Conservation (phyloP, 2,113 vertebrate genomes). For the Spermophilus dauricus region DNA sequence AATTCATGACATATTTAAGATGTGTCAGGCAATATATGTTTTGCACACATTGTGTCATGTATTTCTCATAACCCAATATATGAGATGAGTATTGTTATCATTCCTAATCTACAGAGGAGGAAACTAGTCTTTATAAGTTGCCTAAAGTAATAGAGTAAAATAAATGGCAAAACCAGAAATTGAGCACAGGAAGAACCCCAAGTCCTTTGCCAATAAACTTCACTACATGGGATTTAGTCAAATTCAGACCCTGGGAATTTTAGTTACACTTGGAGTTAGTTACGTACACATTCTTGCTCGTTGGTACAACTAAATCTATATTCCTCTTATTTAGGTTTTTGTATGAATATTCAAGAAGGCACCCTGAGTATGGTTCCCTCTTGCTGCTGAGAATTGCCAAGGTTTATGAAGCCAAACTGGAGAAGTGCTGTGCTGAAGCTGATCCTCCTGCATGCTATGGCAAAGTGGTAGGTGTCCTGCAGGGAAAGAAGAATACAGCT, state of each 20-base stretch:
- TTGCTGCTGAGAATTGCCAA: constrained; percentile 77
- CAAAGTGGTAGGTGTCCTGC: constrained; percentile 83
- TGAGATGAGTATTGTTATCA: neutral
- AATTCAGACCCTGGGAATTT: neutral
- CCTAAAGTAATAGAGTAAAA: neutral
- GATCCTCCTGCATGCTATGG: constrained; percentile 76
- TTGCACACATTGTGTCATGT: neutral
- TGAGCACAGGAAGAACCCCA: neutral
- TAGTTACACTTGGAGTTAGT: neutral
- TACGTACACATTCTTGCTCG: neutral
- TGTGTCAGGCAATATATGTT: neutral
- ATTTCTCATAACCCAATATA: neutral
- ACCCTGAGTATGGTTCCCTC: constrained; percentile 58
- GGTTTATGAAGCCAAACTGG: constrained; percentile 82
- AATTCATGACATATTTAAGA: neutral
- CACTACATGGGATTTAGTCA: neutral
- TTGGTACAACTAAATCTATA: neutral
- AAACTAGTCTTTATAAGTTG: neutral
- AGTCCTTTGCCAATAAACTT: neutral
- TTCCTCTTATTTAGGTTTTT: constrained; percentile 83
- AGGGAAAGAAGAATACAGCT: neutral
- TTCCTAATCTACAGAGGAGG: neutral
- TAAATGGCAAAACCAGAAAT: neutral
- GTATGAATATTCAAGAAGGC: constrained; percentile 83
- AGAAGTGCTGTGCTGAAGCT: constrained; percentile 86